Percentiles rank a stretch among this genome's conserved stretches.
These are phyloP conservation scores for Trichonephila clavata DNA, from an alignment of 1,140 invertebrate genomes.

Conservation along the genomic window DNA sequence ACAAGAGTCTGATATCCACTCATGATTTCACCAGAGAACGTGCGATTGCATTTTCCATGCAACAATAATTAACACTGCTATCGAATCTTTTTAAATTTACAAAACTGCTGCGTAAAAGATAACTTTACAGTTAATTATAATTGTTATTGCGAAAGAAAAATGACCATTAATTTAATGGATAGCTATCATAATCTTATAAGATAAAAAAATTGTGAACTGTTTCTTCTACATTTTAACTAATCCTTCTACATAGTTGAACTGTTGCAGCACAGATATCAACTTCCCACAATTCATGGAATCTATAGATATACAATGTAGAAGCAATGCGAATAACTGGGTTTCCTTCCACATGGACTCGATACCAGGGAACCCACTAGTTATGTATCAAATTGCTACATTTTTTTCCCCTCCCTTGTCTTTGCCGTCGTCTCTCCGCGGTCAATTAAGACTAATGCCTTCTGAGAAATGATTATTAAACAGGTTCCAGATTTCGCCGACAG, in stretches of 20 bases:
- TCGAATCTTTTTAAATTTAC: too few relatives aligned
- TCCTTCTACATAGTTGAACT: conserved; percentile 2
- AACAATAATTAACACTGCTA: too few relatives aligned
- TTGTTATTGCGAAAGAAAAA: background rate
- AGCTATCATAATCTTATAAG: background rate
- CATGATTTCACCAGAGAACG: too few relatives aligned
- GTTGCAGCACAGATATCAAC: background rate
- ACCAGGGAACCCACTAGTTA: background rate
- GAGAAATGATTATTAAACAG: conserved; percentile 68
- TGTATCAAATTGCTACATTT: conserved; percentile 48
- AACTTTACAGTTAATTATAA: too few relatives aligned
- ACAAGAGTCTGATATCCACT: too few relatives aligned
- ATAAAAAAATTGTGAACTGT: background rate
- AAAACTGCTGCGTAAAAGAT: too few relatives aligned
- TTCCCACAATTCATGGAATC: background rate
- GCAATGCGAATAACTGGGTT: background rate
- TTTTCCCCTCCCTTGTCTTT: background rate
- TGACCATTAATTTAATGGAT: background rate
- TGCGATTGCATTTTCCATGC: too few relatives aligned
- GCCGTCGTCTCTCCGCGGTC: conserved; percentile 42
- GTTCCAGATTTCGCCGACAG: conserved; percentile 52
- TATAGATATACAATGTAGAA: background rate
- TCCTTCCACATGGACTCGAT: background rate
- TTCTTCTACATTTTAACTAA: background rate
- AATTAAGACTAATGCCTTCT: conserved; percentile 67